phyloP scores from a whole-genome alignment of 53 echinoderm and acorn worm species.

The Patiria pectinifera region DNA sequence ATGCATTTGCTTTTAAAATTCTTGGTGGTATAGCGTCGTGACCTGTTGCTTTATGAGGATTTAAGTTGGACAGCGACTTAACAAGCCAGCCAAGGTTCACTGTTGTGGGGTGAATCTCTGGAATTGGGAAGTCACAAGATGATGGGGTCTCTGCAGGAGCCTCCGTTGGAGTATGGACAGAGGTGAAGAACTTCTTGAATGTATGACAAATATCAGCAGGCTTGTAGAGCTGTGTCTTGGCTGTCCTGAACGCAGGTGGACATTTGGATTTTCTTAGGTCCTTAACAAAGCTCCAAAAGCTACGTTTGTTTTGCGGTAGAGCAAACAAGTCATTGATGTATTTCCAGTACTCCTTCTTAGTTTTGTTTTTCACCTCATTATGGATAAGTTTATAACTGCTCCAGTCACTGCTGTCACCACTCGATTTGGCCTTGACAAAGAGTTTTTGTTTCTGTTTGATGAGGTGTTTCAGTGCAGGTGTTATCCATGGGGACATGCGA shows the following conservation, averaged over 20 bases:
- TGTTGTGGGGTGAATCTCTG: neutral
- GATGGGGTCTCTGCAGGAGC: conserved; percentile 1
- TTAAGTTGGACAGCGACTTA: conserved; percentile 5
- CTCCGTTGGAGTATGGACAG: conserved; percentile 15
- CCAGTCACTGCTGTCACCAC: conserved; percentile 14
- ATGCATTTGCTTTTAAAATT: neutral
- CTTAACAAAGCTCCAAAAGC: conserved; percentile 33
- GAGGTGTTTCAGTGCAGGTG: conserved; percentile 32
- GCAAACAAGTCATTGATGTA: conserved; percentile 10
- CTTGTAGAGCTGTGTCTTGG: neutral
- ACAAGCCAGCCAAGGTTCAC: conserved; percentile 4
- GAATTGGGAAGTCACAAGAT: conserved; percentile 15
- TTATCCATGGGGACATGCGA: conserved; percentile 43
- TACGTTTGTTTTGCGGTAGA: conserved; percentile 12
- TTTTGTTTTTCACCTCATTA: conserved; percentile 20
- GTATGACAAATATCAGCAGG: neutral
- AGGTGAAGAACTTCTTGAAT: conserved; percentile 33
- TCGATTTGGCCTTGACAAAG: conserved; percentile 29
- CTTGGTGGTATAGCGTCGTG: conserved; percentile 6
- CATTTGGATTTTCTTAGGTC: conserved; percentile 43
- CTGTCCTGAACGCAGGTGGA: conserved; percentile 16
- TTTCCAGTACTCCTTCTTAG: neutral
- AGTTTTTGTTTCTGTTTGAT: conserved; percentile 46
- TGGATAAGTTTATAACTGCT: conserved; percentile 19
- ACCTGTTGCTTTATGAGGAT: conserved; percentile 23